A percentile compares a stretch with the other conserved stretches of the same genome.
Evolutionary conservation across 2,888 invertebrate species (phyloP).

Genomic region (Xanthorhoe spadicearia): DNA sequence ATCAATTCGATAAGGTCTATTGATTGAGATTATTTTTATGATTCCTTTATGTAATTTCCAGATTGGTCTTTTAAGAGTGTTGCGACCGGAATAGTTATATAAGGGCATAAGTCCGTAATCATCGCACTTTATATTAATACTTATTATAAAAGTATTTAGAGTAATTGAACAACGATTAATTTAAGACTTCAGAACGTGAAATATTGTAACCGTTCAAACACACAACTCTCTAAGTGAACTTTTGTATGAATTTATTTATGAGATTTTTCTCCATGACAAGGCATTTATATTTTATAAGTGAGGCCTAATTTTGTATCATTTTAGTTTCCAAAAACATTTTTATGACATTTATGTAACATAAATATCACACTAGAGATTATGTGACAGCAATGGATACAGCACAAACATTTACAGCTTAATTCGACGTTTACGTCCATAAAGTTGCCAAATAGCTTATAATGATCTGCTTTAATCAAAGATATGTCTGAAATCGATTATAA

Average conservation of each 20-base stretch:
- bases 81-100: constrained; percentile 77
- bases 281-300: constrained; percentile 76
- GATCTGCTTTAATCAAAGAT: constrained; percentile 60
- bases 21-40: constrained; percentile 37
- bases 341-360: constrained; percentile 55
- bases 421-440: constrained; percentile 77
- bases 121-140: constrained; percentile 53
- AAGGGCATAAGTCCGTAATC: constrained; percentile 58
- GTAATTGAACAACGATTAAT: constrained; percentile 77
- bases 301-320: constrained; percentile 77
- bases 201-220: constrained; percentile 47
- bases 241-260: constrained; percentile 68
- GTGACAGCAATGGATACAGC: constrained; percentile 55
- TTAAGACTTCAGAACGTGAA: constrained; percentile 67
- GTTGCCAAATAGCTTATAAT: constrained; percentile 83
- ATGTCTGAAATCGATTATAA: constrained; percentile 56
- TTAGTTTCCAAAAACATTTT: constrained; percentile 58
- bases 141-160: constrained; percentile 57
- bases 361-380: constrained; percentile 39
- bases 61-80: constrained; percentile 84
- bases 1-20: constrained; percentile 27
- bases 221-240: constrained; percentile 51
- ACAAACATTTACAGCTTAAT: constrained; percentile 67
- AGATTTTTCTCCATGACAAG: constrained; percentile 76
- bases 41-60: constrained; percentile 66